Evolutionary conservation across 2,888 invertebrate genomes (phyloP), one percentile per base, ranked within the genome.

Genomic region (Clunio marinus): DNA sequence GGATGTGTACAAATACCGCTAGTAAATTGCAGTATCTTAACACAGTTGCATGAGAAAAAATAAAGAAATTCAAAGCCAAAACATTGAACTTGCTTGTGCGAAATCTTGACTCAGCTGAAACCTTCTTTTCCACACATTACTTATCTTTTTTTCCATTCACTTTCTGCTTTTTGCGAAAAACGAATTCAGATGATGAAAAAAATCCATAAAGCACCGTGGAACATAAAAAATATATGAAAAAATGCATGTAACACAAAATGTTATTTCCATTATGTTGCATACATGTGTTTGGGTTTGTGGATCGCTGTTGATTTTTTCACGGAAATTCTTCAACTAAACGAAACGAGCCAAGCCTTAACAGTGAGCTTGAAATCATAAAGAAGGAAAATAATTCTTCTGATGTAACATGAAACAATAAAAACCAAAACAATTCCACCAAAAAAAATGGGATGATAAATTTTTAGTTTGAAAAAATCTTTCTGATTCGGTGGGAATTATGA

Each of bases 1-100:
- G n/a, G 28, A 66, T 55, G 32, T 32, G 28, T 32, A 24, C 15
- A 55, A 22, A 66, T 46, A 66, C 32, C 57, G 57, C 57, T 55
- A 55, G 20, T 45, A 66, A 66, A 46, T 66, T 66, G 66, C 55
- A 55, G 55, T 55, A 55, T 32, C 66, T 66, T 55, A 66, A 32
- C 66, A 55, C 66, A 25, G 66, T 66, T 66, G 66, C 66, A 66
- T 66, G 66, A 66, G 66, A 66, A n/a, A n/a, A n/a, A n/a, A n/a
- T n/a, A n/a, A n/a, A n/a, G n/a, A n/a, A n/a, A n/a, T n/a, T 35
- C 63, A 37, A 65, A 32, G 57, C 57, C 27, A n/a, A n/a, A n/a
- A 45, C 66, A 63, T 63, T 63, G 45, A 63, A 63, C 45, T 63
- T 63, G 62, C 35, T 15, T 32, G n/a, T n/a, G n/a, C n/a, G n/a